Percentiles rank a stretch among this genome's conserved stretches.
These are phyloP conservation scores for Nezara viridula DNA, from an alignment of 2,888 invertebrate species.

Conservation along the genomic window DNA sequence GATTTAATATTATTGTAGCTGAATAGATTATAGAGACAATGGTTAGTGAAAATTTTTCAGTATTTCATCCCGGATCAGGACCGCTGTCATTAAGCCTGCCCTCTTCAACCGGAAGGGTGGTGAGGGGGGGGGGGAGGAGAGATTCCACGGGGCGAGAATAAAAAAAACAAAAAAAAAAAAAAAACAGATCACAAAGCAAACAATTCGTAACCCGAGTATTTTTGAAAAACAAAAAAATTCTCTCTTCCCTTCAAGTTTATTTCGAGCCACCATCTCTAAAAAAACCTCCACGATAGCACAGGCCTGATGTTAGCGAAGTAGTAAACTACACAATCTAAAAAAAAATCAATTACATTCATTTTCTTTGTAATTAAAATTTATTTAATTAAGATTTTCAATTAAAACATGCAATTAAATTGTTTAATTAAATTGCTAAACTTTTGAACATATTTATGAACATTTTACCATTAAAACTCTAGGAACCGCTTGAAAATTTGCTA, in stretches of 20 bases:
- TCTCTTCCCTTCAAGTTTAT: background rate
- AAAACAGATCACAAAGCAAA: conserved; percentile 16
- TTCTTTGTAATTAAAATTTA: too few species aligned
- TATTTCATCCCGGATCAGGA: background rate
- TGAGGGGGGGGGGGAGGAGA: background rate
- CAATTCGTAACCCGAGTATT: conserved; percentile 14
- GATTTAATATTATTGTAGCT: too few species aligned
- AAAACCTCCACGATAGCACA: background rate
- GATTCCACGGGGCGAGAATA: background rate
- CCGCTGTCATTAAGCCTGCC: background rate
- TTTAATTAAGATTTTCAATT: too few species aligned
- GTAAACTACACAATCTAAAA: too few species aligned
- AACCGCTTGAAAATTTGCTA: too few species aligned
- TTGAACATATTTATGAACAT: too few species aligned
- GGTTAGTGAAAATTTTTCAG: background rate
- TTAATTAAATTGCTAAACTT: too few species aligned
- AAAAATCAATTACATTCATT: too few species aligned
- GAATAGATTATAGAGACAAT: too few species aligned
- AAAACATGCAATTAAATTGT: too few species aligned
- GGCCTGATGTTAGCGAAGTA: too few species aligned
- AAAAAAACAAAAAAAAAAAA: background rate
- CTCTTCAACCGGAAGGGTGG: background rate
- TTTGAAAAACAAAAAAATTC: background rate
- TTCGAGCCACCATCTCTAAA: background rate
- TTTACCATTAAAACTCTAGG: too few species aligned